A percentile compares a stretch with the other conserved stretches of the same genome.
These are phyloP conservation scores for Toxostoma redivivum DNA, from an alignment of 2,113 vertebrate species.

Conservation along the genomic window DNA sequence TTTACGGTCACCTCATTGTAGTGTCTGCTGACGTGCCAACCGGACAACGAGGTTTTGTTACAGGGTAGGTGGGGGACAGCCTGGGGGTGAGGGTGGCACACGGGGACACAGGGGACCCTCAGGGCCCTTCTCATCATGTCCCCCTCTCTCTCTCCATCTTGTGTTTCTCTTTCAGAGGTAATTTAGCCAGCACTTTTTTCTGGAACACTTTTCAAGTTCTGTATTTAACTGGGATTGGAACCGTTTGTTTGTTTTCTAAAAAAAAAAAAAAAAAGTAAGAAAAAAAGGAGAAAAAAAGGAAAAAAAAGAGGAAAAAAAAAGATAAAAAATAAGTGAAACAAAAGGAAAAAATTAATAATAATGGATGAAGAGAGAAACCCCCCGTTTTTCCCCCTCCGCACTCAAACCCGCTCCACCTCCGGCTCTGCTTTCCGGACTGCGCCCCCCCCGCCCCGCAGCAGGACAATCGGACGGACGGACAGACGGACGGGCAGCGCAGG, in stretches of 20 bases:
- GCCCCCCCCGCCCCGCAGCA: slow-evolving; percentile 23
- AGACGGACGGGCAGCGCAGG: not conserved
- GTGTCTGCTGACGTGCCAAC: slow-evolving; percentile 82
- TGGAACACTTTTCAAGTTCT: slow-evolving; percentile 71
- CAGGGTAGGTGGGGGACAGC: slow-evolving; percentile 71
- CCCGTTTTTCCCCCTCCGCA: not conserved
- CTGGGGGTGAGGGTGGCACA: not conserved
- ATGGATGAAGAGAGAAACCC: not conserved
- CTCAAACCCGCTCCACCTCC: slow-evolving; percentile 21
- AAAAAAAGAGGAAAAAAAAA: not conserved
- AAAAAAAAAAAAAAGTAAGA: not conserved
- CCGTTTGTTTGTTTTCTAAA: slow-evolving; percentile 34
- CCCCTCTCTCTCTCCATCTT: not conserved
- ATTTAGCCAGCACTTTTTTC: slow-evolving; percentile 71
- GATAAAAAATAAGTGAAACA: not conserved
- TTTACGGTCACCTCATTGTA: slow-evolving; percentile 99
- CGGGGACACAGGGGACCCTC: not conserved
- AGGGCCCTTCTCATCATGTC: slow-evolving; percentile 27
- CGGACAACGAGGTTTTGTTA: slow-evolving; percentile 81
- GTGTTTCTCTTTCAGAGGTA: slow-evolving; percentile 62
- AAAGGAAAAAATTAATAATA: not conserved
- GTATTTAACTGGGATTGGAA: slow-evolving; percentile 65
- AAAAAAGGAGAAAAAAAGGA: rapidly evolving
- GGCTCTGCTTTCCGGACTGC: slow-evolving; percentile 38
- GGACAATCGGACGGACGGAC: slow-evolving; percentile 44